Base-by-base conservation (phyloP, 2,113 vertebrate genomes). In the Cyprinodon brontotheroides region DNA sequence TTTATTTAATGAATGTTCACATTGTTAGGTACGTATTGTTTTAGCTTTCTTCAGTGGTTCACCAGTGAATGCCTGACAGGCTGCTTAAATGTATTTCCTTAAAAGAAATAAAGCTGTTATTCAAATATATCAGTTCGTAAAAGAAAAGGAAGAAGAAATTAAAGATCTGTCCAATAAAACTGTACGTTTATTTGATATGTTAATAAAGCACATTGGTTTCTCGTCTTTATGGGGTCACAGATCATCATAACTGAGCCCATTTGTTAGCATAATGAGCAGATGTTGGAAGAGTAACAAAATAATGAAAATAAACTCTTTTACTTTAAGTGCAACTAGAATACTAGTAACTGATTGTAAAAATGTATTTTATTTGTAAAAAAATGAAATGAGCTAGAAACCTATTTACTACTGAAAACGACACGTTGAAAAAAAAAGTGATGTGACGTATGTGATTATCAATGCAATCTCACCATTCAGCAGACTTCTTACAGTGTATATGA, bases 71-170 rank as follows among this genome's bases (percentile, higher is more conserved):
- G 37, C 86, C 50, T 88, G 77, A 80, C 64, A 38, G 81, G 78
- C 86, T 93, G 89, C 45, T 74, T 84, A 63, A 93, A 86, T 84
- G 75, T 22, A 90, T 90, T 79, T 93, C 89, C 89, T 84, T 91
- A 38, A 79, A 93, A 59, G 85, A 60, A 61, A 89, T 61, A 59
- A 60, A 9, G 67, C 72, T 87, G 77, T 85, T 14, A 66, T 86
- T 79, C 66, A 37, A 57, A 87, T 88, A 65, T 89, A 85, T 59
- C 74, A 5, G 65, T 83, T 87, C 90, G n/a, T 43, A 75, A 61
- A 1, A 67, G 12, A n/a, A 71, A n/a, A 80, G 69, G 77, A 3
- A 29, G 10, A 11, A 65, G 7, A 10, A 17, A 65, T 11, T 29
- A 38, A 11, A 53, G 14, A 20, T 70, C 37, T 22, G 38, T 59